Evolutionary conservation across 2,113 vertebrate species (phyloP).

Genomic region (Leiothrix lutea): DNA sequence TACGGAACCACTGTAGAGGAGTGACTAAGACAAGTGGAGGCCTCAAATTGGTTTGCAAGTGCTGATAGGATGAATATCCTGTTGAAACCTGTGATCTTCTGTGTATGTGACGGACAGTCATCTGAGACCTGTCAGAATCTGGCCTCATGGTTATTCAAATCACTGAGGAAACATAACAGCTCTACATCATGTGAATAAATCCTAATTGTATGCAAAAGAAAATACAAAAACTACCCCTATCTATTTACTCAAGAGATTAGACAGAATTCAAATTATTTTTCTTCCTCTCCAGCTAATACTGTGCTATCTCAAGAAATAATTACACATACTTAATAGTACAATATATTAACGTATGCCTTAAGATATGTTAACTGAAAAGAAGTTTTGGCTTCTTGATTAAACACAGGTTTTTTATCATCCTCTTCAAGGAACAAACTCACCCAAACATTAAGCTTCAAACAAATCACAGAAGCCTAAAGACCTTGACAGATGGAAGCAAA

Average conservation of each 20-base stretch:
- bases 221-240: not conserved
- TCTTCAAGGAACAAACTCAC: not conserved
- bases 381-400: conserved; percentile 10
- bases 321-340: not conserved
- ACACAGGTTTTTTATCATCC: not conserved
- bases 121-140: not conserved
- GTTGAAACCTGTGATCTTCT: not conserved
- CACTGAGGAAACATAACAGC: not conserved
- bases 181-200: not conserved
- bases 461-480: not conserved
- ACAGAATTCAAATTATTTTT: not conserved
- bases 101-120: not conserved
- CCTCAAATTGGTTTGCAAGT: not conserved
- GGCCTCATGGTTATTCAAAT: not conserved
- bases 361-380: conserved; percentile 12
- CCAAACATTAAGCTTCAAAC: not conserved
- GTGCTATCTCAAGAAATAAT: conserved; percentile 13
- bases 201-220: conserved; percentile 7
- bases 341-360: conserved; percentile 8
- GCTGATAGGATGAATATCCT: not conserved
- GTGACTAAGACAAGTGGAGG: not conserved
- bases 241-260: conserved; percentile 36
- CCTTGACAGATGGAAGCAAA: not conserved
- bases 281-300: not conserved
- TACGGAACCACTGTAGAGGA: not conserved